Base-by-base conservation (phyloP, 2,113 vertebrate genomes). In the Pollimyrus isidori region DNA sequence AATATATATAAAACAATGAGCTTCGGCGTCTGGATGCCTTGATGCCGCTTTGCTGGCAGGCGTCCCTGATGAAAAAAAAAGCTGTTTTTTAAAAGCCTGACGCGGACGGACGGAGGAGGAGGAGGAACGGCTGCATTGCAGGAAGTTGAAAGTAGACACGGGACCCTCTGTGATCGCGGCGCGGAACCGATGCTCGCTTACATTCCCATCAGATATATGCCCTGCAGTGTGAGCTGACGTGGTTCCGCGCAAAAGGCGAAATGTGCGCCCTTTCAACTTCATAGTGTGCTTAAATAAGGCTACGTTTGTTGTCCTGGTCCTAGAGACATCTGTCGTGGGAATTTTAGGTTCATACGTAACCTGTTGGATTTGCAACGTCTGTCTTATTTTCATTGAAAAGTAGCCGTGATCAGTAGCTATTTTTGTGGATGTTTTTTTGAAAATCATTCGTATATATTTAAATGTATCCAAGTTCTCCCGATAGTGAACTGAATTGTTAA, bases 71-170 rank as follows among this genome's bases (percentile, higher is more conserved):
- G 3, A n/a, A 23, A 53, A 49, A 56, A 83, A 13, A 58, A 42
- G 21, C 73, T 42, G 35, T 21, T 89, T 62, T 19, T n/a, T 83
- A 62, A 85, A 35, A 26, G 73, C 73, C 39, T 48, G 50, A 62
- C 80, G 88, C 53, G 83, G 56, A 39, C 45, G 86, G 69, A 69
- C n/a, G 58, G 17, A 21, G 56, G 62, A 87, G 85, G 89, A 88
- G 87, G 76, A 85, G 89, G 21, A 84, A 30, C 48, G 46, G 49
- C 21, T 53, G 62, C 65, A n/a, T 56, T 58, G 26, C 89, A 87
- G 89, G 89, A 90, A 87, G 86, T 56, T 76, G 13, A 48, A 50
- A 49, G 62, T 3, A 88, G 69, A 80, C 9, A 50, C 15, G 30
- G 48, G 65, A 88, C 62, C 5, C 23, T 48, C 5, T 82, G 26